These are phyloP conservation scores for Antheraea assamensis DNA, from an alignment of 2,888 invertebrate species.

Conservation along the genomic window DNA sequence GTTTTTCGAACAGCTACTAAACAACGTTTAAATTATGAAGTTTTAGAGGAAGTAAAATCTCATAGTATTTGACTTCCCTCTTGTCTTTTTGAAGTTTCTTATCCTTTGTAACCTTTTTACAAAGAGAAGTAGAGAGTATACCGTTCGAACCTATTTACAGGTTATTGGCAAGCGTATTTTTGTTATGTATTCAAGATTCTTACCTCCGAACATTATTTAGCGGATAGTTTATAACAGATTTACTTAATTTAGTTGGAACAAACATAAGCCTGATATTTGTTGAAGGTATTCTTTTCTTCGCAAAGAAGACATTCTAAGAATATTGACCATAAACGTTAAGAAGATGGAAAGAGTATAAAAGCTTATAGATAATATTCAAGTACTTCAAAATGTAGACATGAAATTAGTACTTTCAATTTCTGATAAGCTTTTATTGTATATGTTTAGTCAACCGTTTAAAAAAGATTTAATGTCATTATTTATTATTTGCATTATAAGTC, in stretches of 20 bases:
- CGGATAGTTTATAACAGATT: too few relatives aligned
- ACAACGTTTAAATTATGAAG: not conserved
- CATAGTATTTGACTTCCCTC: not conserved
- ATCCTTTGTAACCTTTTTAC: too few relatives aligned
- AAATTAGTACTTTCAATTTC: not conserved
- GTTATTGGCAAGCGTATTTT: too few relatives aligned
- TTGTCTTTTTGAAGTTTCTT: not conserved
- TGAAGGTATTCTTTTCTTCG: not conserved
- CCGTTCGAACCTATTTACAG: too few relatives aligned
- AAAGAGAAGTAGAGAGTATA: too few relatives aligned
- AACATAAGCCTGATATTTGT: not conserved
- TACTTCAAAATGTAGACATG: not conserved
- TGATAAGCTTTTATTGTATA: not conserved
- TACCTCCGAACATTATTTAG: too few relatives aligned
- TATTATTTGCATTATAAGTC: too few relatives aligned
- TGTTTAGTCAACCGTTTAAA: not conserved
- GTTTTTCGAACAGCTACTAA: not conserved
- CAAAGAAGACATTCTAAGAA: not conserved
- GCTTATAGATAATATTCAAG: not conserved
- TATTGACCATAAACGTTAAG: not conserved
- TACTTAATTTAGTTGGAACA: not conserved
- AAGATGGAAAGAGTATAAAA: not conserved
- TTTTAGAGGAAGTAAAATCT: not conserved
- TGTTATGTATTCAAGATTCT: too few relatives aligned
- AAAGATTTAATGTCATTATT: not conserved